Conservation (phyloP, 1,140 invertebrate species). For the Leptinotarsa undecemlineata region DNA sequence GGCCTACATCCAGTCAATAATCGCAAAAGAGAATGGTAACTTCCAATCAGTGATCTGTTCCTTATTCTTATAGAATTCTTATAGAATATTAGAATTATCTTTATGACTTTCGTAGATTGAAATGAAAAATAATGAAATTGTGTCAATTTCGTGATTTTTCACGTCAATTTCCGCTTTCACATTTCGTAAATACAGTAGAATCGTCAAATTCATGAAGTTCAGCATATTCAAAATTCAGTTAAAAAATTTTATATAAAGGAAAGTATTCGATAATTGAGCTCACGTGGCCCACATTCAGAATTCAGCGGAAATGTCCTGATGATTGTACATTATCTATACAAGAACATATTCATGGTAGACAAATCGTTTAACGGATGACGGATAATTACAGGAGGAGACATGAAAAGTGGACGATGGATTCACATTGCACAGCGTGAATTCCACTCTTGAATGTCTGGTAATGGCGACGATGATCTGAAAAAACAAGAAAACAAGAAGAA, state of each 20-base stretch:
- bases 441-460: too few species aligned
- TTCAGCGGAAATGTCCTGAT: slow-evolving; percentile 28
- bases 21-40: too few species aligned
- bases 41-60: too few species aligned
- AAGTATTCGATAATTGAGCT: not conserved
- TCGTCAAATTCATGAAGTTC: not conserved
- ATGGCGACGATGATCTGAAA: too few species aligned
- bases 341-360: slow-evolving; percentile 36
- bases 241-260: not conserved
- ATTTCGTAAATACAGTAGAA: not conserved
- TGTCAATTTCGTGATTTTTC: too few species aligned
- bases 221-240: not conserved
- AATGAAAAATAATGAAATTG: too few species aligned
- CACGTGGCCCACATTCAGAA: not conserved
- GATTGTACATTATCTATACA: slow-evolving; percentile 28
- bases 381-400: slow-evolving; percentile 30
- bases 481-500: too few species aligned
- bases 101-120: too few species aligned
- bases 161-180: not conserved
- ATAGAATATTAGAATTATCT: too few species aligned
- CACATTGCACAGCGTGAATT: too few species aligned
- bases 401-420: not conserved
- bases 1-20: too few species aligned
- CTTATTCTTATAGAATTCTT: too few species aligned
- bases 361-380: slow-evolving; percentile 44